A percentile compares a stretch with the other conserved stretches of the same genome.
These are phyloP conservation scores for Eupristina koningsbergeri DNA, from an alignment of 1,140 invertebrate species.

Conservation along the genomic window DNA sequence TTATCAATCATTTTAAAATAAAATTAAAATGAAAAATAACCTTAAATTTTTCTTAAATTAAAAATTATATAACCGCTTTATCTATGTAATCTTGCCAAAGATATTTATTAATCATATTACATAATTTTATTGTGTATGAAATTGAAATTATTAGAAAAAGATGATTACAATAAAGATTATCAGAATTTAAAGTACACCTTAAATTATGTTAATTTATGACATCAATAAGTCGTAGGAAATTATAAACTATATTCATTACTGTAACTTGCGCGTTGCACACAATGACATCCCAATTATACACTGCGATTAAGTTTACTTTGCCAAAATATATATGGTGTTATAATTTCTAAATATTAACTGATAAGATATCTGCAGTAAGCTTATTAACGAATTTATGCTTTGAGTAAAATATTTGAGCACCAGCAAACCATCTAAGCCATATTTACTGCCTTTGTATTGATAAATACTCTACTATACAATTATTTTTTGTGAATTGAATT, in stretches of 20 bases:
- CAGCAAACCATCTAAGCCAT: not conserved
- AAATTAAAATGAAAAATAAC: too few relatives aligned
- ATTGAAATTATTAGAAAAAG: too few relatives aligned
- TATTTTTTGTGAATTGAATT: too few relatives aligned
- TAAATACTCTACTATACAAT: not conserved
- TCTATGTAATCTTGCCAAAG: too few relatives aligned
- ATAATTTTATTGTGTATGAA: too few relatives aligned
- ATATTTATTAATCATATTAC: too few relatives aligned
- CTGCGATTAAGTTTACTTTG: conserved; percentile 20
- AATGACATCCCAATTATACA: not conserved
- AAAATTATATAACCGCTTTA: too few relatives aligned
- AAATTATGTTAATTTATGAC: not conserved
- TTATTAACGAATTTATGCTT: conserved; percentile 10
- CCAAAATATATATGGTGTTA: not conserved
- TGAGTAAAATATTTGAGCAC: not conserved
- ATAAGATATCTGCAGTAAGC: not conserved
- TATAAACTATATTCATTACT: not conserved
- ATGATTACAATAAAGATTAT: too few relatives aligned
- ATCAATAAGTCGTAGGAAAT: not conserved
- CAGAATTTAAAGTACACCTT: too few relatives aligned
- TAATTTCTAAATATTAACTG: conserved; percentile 30
- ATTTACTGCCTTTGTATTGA: not conserved
- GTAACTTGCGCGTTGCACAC: not conserved
- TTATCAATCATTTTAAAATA: too few relatives aligned
- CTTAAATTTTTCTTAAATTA: too few relatives aligned